Conservation (phyloP, 2,113 vertebrate genomes). For the Tupaia tana region DNA sequence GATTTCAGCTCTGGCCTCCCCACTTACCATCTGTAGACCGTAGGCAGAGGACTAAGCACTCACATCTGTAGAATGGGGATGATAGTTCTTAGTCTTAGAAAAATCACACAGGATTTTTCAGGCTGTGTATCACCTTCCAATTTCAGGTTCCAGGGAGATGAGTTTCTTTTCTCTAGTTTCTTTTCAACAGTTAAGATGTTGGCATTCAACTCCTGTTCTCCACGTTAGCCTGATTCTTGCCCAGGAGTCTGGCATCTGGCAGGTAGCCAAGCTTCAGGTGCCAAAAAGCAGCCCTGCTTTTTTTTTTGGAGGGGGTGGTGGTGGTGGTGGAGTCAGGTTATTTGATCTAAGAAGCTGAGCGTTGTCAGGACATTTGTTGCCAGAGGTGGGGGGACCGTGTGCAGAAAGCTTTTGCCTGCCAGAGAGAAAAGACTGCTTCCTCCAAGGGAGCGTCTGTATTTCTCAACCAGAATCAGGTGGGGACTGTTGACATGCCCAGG, state of each 20-base stretch:
- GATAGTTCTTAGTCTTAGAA: background rate
- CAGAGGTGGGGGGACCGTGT: background rate
- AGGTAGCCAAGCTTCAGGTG: background rate
- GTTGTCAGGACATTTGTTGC: background rate
- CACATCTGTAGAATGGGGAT: background rate
- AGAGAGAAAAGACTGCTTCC: background rate
- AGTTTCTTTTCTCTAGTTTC: conserved; percentile 44
- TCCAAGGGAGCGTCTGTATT: background rate
- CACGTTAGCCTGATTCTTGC: background rate
- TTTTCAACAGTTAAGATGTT: background rate
- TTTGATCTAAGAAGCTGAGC: conserved; percentile 30
- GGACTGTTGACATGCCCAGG: background rate
- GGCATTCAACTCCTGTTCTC: background rate
- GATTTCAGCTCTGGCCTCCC: background rate
- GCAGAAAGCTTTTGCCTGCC: background rate
- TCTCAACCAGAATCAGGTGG: background rate
- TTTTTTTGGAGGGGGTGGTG: background rate
- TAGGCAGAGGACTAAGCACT: background rate
- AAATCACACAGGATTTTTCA: background rate
- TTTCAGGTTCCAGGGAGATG: background rate
- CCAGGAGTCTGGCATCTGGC: background rate
- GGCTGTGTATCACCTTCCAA: background rate
- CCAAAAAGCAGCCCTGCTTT: conserved; percentile 15
- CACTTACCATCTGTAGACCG: background rate
- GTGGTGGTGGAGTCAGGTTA: background rate